phyloP scores from a whole-genome alignment of 2,797 vertebrate genomes.

The Schizopygopsis malacanthus region DNA sequence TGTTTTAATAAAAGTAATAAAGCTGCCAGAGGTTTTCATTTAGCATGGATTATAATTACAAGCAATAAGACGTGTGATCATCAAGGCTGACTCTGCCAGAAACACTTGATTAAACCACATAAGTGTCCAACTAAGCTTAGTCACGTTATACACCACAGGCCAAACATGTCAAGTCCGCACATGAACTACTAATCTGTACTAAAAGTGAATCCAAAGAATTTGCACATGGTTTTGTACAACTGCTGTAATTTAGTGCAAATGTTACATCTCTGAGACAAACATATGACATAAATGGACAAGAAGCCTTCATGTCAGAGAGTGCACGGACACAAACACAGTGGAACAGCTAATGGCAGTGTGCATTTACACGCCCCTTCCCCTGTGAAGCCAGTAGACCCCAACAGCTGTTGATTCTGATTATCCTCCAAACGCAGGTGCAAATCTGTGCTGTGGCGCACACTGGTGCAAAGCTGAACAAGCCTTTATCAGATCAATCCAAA shows the following conservation, averaged over 20 bases:
- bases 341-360: conserved; percentile 20
- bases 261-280: neutral
- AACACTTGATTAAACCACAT: neutral
- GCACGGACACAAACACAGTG: conserved; percentile 9
- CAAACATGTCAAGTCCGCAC: neutral
- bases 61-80: neutral
- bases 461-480: conserved; percentile 40
- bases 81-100: neutral
- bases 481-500: conserved; percentile 57
- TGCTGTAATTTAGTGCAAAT: neutral
- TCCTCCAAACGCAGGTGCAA: conserved; percentile 51
- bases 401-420: conserved; percentile 52
- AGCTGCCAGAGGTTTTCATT: neutral
- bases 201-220: neutral
- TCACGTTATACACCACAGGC: neutral
- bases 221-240: neutral
- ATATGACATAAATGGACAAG: neutral
- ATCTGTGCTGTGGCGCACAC: conserved; percentile 33
- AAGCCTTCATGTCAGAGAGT: neutral
- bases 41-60: neutral
- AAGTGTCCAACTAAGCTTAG: neutral
- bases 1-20: neutral
- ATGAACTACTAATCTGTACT: neutral
- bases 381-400: conserved; percentile 36
- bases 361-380: conserved; percentile 29